A percentile compares a stretch with the other conserved stretches of the same genome.
These are phyloP conservation scores for Scleropages formosus DNA, from an alignment of 2,797 vertebrate genomes.

Conservation along the genomic window DNA sequence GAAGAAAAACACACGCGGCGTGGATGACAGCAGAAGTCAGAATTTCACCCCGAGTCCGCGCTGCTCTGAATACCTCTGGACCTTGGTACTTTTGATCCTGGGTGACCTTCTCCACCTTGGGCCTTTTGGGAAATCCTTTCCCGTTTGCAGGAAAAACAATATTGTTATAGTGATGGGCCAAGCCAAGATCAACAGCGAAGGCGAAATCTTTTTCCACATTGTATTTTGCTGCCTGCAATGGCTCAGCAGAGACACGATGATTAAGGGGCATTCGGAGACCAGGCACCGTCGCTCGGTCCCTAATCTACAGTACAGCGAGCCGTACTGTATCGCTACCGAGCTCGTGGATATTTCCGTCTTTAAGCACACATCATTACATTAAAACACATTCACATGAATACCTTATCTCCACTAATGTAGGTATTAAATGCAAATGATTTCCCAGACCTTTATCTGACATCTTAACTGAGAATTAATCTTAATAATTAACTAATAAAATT, in stretches of 20 bases:
- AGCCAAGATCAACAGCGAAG: slow-evolving; percentile 63
- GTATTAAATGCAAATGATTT: too few species aligned
- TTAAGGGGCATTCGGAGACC: slow-evolving; percentile 51
- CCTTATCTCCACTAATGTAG: too few species aligned
- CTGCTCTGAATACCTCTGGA: slow-evolving; percentile 46
- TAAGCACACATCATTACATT: too few species aligned
- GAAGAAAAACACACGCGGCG: background rate
- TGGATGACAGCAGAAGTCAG: background rate
- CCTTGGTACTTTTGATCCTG: slow-evolving; percentile 57
- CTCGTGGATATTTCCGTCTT: too few species aligned
- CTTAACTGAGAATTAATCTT: too few species aligned
- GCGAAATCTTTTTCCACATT: slow-evolving; percentile 63
- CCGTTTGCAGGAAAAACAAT: slow-evolving; percentile 59
- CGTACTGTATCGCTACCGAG: too few species aligned
- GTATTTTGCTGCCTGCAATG: slow-evolving; percentile 39
- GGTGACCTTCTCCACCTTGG: slow-evolving; percentile 60
- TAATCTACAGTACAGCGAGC: too few species aligned
- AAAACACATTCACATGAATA: too few species aligned
- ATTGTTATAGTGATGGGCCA: slow-evolving; percentile 55
- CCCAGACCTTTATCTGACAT: too few species aligned
- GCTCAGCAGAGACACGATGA: slow-evolving; percentile 43
- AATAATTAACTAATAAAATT: too few species aligned
- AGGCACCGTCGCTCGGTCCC: background rate
- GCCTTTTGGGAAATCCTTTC: slow-evolving; percentile 59
- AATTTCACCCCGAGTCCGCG: background rate